Percentiles rank a stretch among this genome's conserved stretches.
These are phyloP conservation scores for Chaitophorus viminalis DNA, from an alignment of 2,888 invertebrate species.

Conservation along the genomic window DNA sequence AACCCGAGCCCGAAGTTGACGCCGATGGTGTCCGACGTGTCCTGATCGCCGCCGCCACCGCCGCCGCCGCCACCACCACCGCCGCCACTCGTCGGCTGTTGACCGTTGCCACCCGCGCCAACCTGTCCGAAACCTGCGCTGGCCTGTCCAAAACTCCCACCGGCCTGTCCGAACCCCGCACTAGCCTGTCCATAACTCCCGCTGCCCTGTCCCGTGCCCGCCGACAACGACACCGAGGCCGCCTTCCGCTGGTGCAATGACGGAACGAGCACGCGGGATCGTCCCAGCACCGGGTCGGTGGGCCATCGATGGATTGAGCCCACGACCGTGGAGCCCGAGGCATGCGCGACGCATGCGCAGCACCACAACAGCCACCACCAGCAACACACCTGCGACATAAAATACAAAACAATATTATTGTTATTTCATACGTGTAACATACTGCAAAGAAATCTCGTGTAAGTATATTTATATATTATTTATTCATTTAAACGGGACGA, in stretches of 20 bases:
- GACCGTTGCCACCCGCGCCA: not conserved
- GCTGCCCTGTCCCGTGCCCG: not conserved
- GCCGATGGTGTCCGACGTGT: conserved; percentile 28
- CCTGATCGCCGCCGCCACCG: conserved; percentile 33
- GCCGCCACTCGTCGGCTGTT: not conserved
- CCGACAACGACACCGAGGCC: not conserved
- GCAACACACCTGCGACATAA: not conserved
- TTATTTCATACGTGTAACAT: too few species aligned
- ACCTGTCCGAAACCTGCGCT: not conserved
- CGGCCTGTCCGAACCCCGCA: not conserved
- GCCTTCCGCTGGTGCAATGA: not conserved
- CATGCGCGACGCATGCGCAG: not conserved
- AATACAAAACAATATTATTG: too few species aligned
- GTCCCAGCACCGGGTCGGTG: not conserved
- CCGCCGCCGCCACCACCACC: not conserved
- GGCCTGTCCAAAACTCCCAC: too few species aligned
- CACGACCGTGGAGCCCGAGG: not conserved
- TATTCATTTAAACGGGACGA: too few species aligned
- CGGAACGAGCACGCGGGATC: not conserved
- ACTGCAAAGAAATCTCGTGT: too few species aligned
- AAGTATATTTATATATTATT: too few species aligned
- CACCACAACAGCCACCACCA: conserved; percentile 5
- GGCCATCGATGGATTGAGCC: not conserved
- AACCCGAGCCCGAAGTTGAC: conserved; percentile 34
- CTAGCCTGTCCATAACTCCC: too few species aligned